Evolutionary conservation across 2,888 invertebrate genomes (phyloP).

Genomic region (Lepidochrysops patricia): DNA sequence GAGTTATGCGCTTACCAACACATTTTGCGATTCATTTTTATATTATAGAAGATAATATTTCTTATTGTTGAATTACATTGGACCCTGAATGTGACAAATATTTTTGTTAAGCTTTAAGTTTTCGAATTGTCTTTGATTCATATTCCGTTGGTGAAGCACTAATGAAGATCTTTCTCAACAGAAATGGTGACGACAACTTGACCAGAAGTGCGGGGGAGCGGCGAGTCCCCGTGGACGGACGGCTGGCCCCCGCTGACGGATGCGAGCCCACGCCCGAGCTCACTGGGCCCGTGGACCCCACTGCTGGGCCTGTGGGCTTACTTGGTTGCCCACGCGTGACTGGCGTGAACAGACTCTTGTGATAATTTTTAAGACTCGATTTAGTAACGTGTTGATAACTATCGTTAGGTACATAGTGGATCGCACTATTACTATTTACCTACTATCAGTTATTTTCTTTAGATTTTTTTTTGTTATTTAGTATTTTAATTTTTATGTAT

Average conservation of each 20-base stretch:
- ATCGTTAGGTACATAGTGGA: background rate
- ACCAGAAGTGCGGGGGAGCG: slow-evolving; percentile 51
- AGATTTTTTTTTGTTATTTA: too few relatives aligned
- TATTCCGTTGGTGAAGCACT: too few relatives aligned
- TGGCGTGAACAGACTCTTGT: slow-evolving; percentile 13
- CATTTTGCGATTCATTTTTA: too few relatives aligned
- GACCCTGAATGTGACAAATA: too few relatives aligned
- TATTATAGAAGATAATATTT: too few relatives aligned
- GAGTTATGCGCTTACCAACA: too few relatives aligned
- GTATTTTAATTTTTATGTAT: too few relatives aligned
- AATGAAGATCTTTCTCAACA: slow-evolving; percentile 24
- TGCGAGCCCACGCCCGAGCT: slow-evolving; percentile 19
- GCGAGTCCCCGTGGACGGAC: slow-evolving; percentile 45
- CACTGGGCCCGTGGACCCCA: slow-evolving; percentile 14
- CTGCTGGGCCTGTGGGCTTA: slow-evolving; percentile 23
- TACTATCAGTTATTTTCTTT: too few relatives aligned
- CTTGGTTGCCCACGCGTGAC: slow-evolving; percentile 27
- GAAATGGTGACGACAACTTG: slow-evolving; percentile 67
- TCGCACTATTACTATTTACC: background rate
- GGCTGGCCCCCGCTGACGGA: slow-evolving; percentile 47
- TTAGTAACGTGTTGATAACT: background rate
- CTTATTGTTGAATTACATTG: too few relatives aligned
- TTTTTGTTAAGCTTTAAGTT: background rate
- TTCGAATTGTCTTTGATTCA: too few relatives aligned
- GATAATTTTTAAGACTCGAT: slow-evolving; percentile 16